phyloP scores from a whole-genome alignment of 1,140 invertebrate genomes.

The Orchesella cincta region DNA sequence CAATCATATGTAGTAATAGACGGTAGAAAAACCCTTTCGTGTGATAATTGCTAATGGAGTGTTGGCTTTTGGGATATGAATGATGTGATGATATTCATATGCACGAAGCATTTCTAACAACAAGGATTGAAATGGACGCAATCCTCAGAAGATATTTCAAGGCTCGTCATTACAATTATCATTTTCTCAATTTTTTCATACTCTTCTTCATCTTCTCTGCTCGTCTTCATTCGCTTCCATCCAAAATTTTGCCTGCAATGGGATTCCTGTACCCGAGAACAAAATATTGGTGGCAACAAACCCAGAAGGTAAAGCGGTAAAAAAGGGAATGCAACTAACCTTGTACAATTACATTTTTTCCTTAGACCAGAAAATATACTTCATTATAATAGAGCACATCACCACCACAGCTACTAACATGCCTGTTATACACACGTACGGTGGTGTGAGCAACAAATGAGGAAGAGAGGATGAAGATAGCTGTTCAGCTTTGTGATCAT shows the following conservation, averaged over 20 bases:
- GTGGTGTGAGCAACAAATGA: neutral
- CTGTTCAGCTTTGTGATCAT: conserved; percentile 20
- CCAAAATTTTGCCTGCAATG: neutral
- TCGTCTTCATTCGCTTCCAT: neutral
- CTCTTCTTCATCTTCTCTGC: neutral
- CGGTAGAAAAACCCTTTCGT: too few species aligned
- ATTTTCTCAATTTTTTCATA: neutral
- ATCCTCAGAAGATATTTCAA: neutral
- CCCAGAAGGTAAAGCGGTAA: neutral
- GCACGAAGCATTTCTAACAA: neutral
- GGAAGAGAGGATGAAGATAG: neutral
- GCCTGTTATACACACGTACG: too few species aligned
- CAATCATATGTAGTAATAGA: too few species aligned
- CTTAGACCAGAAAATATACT: neutral
- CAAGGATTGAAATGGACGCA: neutral
- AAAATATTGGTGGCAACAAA: neutral
- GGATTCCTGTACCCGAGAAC: too few species aligned
- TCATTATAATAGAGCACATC: neutral
- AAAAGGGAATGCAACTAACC: conserved; percentile 15
- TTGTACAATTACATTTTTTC: conserved; percentile 13
- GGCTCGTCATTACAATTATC: neutral
- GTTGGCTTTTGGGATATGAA: too few species aligned
- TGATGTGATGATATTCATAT: neutral
- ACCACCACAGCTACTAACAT: neutral
- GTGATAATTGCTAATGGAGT: too few species aligned